Base-by-base conservation (phyloP, 1,140 invertebrate species). In the Calycopis cecrops region DNA sequence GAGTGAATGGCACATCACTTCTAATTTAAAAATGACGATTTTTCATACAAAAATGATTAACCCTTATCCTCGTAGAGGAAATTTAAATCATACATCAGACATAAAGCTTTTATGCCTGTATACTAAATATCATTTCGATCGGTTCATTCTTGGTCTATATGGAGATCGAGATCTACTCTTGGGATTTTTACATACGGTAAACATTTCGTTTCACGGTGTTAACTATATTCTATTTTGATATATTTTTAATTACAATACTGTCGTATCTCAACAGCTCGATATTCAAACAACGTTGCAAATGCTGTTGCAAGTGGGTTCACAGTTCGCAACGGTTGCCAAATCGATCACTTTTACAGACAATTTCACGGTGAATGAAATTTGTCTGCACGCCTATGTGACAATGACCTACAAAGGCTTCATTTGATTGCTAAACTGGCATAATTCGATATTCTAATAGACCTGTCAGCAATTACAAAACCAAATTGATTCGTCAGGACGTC, bases 311-410 rank as follows among this genome's bases (percentile, higher is more conserved):
- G 56, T 6, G 48, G 59, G 59, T 70, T 71, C 65, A 68, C 65
- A 71, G 69, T 73, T 80, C 58, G 70, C 63, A 73, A 70, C 63
- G 63, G 63, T 82, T 83, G 74, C 78, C 71, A 78, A 71, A 83
- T 55, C 58, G 47, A 52, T 66, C 57, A 71, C 63, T 74, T 80
- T 83, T 71, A 77, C 71, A 70, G 62, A 21, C 61, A 80, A 77
- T 83, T 84, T 82, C 68, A 76, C 71, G 70, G 60, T 55, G 69
- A 71, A 74, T 69, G 73, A 73, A 80, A 69, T n/a, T 73, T 66
- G 66, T 63, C 67, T 70, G 71, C 63, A 69, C 65, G 51, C 72
- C 62, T 65, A 53, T 62, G 52, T 84, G 83, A 84, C 80, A 84
- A 76, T 86, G 82, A 86, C 83, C 80, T 58, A 83, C 67, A 77